phyloP scores from a whole-genome alignment of 2,888 invertebrate genomes.

The Celastrina argiolus region DNA sequence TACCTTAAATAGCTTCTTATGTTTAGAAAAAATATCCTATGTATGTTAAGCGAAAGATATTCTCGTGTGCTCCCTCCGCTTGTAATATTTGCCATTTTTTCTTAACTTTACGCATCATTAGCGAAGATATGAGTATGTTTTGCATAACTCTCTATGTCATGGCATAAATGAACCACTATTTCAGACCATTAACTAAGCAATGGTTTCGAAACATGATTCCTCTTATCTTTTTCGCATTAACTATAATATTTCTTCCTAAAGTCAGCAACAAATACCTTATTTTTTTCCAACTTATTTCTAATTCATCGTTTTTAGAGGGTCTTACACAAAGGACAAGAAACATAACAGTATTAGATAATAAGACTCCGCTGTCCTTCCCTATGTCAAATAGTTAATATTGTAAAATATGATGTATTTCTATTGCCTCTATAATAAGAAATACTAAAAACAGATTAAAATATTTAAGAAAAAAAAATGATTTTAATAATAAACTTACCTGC shows the following conservation, averaged over 20 bases:
- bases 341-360: no score
- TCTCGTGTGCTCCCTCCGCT: background rate
- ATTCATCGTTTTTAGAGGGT: no score
- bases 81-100: slow-evolving; percentile 10
- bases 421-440: no score
- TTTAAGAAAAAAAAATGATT: no score
- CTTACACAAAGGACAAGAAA: no score
- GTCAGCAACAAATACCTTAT: background rate
- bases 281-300: background rate
- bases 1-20: no score
- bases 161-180: slow-evolving; percentile 56
- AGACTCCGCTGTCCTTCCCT: no score
- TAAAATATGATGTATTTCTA: no score
- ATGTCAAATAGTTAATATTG: no score
- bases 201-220: slow-evolving; percentile 57
- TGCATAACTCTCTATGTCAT: slow-evolving; percentile 46
- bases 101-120: slow-evolving; percentile 49
- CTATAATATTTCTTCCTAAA: background rate
- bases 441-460: no score
- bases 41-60: background rate
- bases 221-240: slow-evolving; percentile 44
- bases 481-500: no score
- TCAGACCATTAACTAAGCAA: slow-evolving; percentile 66
- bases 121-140: slow-evolving; percentile 48
- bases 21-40: no score